These are phyloP conservation scores for Nomada flava DNA, from an alignment of 2,888 invertebrate genomes.

Conservation along the genomic window DNA sequence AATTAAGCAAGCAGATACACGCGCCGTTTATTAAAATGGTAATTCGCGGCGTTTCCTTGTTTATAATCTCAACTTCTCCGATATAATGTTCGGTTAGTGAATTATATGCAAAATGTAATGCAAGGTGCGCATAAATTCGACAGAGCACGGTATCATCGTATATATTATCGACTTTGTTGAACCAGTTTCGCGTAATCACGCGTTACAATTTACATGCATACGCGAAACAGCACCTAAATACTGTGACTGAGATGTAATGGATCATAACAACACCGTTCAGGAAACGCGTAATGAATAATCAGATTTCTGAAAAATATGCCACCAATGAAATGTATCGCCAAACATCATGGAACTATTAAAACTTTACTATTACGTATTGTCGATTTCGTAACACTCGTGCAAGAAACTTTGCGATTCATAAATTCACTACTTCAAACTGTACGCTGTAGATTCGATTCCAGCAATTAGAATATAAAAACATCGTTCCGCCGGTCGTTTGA, in stretches of 20 bases:
- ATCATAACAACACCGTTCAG: slow-evolving; percentile 32
- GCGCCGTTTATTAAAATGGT: slow-evolving; percentile 29
- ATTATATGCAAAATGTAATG: slow-evolving; percentile 36
- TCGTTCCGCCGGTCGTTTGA: slow-evolving; percentile 79
- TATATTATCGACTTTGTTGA: slow-evolving; percentile 33
- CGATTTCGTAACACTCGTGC: neutral
- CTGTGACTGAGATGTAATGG: slow-evolving; percentile 41
- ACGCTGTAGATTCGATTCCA: slow-evolving; percentile 46
- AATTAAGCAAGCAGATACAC: neutral
- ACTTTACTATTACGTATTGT: neutral
- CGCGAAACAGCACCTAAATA: slow-evolving; percentile 28
- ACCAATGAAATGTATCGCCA: neutral
- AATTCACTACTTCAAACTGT: slow-evolving; percentile 23
- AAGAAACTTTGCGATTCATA: slow-evolving; percentile 3
- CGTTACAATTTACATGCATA: slow-evolving; percentile 37
- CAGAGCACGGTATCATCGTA: slow-evolving; percentile 19
- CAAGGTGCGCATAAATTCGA: slow-evolving; percentile 39
- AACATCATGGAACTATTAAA: slow-evolving; percentile 7
- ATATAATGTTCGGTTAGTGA: slow-evolving; percentile 29
- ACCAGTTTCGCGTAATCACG: slow-evolving; percentile 39
- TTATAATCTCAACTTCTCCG: slow-evolving; percentile 22
- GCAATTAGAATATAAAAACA: slow-evolving; percentile 79
- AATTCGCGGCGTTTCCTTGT: slow-evolving; percentile 15
- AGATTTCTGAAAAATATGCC: neutral
- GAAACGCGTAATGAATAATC: slow-evolving; percentile 26